Conservation (phyloP, 2,113 vertebrate genomes). For the Gadus chalcogrammus region DNA sequence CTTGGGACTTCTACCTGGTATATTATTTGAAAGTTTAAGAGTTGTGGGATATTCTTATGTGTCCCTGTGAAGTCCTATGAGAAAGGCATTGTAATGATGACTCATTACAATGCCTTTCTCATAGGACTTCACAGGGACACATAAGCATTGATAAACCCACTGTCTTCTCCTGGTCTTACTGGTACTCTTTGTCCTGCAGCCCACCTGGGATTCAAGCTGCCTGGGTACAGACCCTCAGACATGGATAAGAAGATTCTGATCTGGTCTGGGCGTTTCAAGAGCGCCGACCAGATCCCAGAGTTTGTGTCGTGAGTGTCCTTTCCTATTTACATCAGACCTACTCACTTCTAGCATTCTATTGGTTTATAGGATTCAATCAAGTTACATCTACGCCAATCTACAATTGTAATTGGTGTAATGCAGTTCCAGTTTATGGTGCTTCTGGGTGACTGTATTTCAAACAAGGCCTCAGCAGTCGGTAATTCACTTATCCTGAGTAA, state of each 20-base stretch:
- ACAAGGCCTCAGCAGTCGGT: constrained; percentile 29
- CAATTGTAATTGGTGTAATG: not conserved
- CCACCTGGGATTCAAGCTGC: constrained; percentile 61
- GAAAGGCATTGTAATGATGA: too few relatives aligned
- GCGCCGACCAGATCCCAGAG: constrained; percentile 85
- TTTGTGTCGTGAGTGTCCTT: constrained; percentile 83
- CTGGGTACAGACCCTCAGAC: constrained; percentile 77
- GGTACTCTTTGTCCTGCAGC: constrained; percentile 34
- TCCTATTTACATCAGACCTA: constrained; percentile 63
- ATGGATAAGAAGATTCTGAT: constrained; percentile 82
- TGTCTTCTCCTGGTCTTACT: not conserved
- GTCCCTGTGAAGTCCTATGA: too few relatives aligned
- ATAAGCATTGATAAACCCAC: too few relatives aligned
- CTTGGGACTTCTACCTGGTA: too few relatives aligned
- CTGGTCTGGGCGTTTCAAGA: constrained; percentile 89
- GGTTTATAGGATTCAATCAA: not conserved
- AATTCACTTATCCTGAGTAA: constrained; percentile 45
- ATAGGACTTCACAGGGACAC: too few relatives aligned
- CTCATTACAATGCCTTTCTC: too few relatives aligned
- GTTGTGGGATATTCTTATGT: too few relatives aligned
- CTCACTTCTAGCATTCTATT: constrained; percentile 16
- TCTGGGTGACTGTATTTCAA: constrained; percentile 34
- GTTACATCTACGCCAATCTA: not conserved
- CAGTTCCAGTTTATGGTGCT: constrained; percentile 5
- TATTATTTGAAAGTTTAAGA: too few relatives aligned